These are phyloP conservation scores for Illadopsis cleaveri DNA, from an alignment of 2,113 vertebrate genomes.

Conservation along the genomic window DNA sequence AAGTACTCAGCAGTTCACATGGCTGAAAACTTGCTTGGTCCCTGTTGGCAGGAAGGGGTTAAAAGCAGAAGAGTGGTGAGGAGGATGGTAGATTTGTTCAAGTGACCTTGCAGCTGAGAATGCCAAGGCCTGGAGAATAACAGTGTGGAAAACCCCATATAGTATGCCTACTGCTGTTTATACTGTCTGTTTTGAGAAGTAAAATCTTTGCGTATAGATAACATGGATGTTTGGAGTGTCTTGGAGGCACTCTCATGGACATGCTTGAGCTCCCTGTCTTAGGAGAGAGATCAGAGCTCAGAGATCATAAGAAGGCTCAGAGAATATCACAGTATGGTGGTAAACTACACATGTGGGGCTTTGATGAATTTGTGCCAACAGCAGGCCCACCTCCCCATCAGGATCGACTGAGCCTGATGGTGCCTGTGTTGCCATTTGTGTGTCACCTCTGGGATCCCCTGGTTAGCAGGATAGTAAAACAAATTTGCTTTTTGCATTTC, in stretches of 20 bases:
- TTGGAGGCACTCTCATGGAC: neutral
- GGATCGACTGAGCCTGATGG: accelerated
- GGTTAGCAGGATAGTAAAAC: accelerated
- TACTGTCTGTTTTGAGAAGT: neutral
- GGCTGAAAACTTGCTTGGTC: neutral
- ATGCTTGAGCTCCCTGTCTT: neutral
- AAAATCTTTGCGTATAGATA: neutral
- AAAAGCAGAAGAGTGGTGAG: neutral
- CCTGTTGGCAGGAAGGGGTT: neutral
- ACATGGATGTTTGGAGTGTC: neutral
- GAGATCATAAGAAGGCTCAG: neutral
- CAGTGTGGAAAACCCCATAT: neutral
- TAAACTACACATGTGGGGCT: neutral
- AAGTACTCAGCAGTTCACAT: neutral
- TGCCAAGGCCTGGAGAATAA: neutral
- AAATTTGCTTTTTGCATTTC: neutral
- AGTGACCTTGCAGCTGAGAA: neutral
- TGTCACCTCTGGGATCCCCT: neutral
- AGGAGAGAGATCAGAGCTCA: neutral
- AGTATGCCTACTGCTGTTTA: neutral
- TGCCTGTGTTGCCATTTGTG: neutral
- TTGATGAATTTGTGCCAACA: neutral
- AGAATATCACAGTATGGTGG: neutral
- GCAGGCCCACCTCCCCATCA: accelerated
- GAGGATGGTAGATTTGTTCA: neutral